Evolutionary conservation across 2,888 invertebrate genomes (phyloP), one percentile per base, ranked within the genome.

Genomic region (Amiota mariae): DNA sequence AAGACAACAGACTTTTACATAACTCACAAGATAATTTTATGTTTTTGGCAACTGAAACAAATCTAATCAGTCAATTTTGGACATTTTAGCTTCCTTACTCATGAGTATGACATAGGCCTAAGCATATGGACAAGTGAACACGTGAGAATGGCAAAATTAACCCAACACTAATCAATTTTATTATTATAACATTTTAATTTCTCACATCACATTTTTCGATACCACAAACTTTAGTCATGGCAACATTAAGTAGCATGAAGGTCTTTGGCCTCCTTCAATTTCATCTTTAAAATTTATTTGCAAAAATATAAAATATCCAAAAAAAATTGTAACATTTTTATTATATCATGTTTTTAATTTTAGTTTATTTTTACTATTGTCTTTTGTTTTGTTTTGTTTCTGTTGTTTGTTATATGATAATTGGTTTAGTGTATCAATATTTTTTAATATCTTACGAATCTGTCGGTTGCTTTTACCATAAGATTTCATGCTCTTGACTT

Each of bases 401-500:
- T 18, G 18, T 15, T 57, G 20, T n/a, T 51, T 51, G 54, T 51
- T n/a, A 36, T 36, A 36, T 54, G 54, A 59, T 59, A 13, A 63
- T 63, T 68, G 24, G 54, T 54, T 47, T 68, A 15, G 67, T 18
- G 36, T 36, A 36, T 36, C 36, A 36, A 36, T 36, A 36, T 36
- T 36, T 36, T 10, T 47, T 67, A 51, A 24, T 68, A 51, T 51
- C 8, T 12, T 51, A 51, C n/a, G 54, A n/a, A n/a, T 10, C 59
- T 59, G 20, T 59, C 18, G 72, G 72, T 47, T 68, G 74, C 72
- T 82, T 77, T 80, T 82, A 80, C 78, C 36, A 36, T 59, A 11
- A 18, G 20, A 81, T 81, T 82, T 81, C 83, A 85, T 80, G 83
- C 83, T 85, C 85, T 83, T 83, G 86, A 85, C 74, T 76, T 82